Evolutionary conservation across 2,888 invertebrate species (phyloP), one percentile per base, ranked within the genome.

Genomic region (Steinernema carpocapsae): DNA sequence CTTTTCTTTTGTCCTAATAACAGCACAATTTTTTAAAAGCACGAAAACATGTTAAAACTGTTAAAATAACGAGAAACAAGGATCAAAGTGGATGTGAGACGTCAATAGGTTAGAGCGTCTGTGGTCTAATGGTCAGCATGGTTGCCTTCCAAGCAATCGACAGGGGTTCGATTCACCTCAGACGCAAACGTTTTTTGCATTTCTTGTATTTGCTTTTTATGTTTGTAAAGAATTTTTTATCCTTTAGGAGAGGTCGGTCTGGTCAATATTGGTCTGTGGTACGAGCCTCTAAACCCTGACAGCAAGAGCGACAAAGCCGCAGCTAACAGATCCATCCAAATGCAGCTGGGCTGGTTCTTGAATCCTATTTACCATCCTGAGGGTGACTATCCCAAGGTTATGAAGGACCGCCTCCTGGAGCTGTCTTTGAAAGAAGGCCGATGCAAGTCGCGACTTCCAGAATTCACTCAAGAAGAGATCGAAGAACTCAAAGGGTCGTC

Each of bases 401-500:
- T 78, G 48, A 74, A 74, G 64, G 37, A 64, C 19, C 14, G 26
- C 14, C 56, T 79, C 6, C 59, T 24, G 29, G 43, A 80, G 29
- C 82, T 82, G 48, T 86, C 86, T 74, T 51, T 29, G 26, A 75
- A 74, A 14, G 85, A 87, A 51, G 83, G 83, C 6, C 78, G 79
- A 2, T 75, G 52, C 0, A 17, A 78, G 17, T 84, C 86, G 19
- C 76, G 87, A 46, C 81, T 88, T 26, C 88, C 88, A 0, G 78
- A 78, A 37, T 88, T 88, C 72, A 87, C 87, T 0, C 77, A 79
- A 0, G 82, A 82, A 1, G 88, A 88, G 74, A 86, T 84, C 22
- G 42, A 73, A n/a, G 32, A 22, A 14, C 26, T 76, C 24, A 26
- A n/a, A 87, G 91, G 89, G 83, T 91, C 92, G 0, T 90, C 90